Evolutionary conservation across 2,113 vertebrate genomes (phyloP), one percentile per base, ranked within the genome.

Genomic region (Morone saxatilis): DNA sequence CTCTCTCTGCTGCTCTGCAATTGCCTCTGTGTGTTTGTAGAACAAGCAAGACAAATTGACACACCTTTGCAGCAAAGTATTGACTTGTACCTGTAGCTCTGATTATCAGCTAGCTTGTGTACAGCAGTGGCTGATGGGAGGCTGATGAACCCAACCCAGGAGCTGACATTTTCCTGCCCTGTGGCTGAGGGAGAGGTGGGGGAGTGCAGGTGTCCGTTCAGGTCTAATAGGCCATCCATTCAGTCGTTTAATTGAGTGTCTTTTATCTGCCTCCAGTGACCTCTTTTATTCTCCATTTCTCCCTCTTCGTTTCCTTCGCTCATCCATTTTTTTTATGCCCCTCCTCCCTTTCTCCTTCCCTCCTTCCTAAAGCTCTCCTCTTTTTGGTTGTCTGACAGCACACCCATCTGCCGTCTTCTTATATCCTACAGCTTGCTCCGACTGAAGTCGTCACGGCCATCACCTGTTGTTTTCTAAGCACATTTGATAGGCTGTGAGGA

Each of bases 181-280:
- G 88, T 69, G 73, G 84, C 85, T 71, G 82, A 43, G 68, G 41
- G 53, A 36, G 80, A 41, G 45, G 70, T 7, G 36, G 62, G 41
- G 19, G 76, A 81, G 40, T 86, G 89, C 90, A 89, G 87, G 88
- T 92, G 90, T 93, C 92, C 71, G 80, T 91, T 94, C 85, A 78
- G 88, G 88, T 93, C 91, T 91, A 92, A 91, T 90, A 85, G 89
- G 56, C 82, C 83, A 90, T 94, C 89, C 91, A 89, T 93, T 93
- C 91, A 87, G 17, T 86, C 90, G 38, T 92, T 94, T 92, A 94
- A 94, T 93, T 92, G 90, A 92, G 90, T 91, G 88, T 92, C 90
- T 90, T 93, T 93, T 91, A 92, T 92, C 89, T 85, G 86, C 89
- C 91, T 90, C 90, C 81, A 51, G 81, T 91, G 93, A 94, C 93